Evolutionary conservation across 2,113 vertebrate genomes (phyloP), one percentile per base, ranked within the genome.

Genomic region (Regulus satrapa): DNA sequence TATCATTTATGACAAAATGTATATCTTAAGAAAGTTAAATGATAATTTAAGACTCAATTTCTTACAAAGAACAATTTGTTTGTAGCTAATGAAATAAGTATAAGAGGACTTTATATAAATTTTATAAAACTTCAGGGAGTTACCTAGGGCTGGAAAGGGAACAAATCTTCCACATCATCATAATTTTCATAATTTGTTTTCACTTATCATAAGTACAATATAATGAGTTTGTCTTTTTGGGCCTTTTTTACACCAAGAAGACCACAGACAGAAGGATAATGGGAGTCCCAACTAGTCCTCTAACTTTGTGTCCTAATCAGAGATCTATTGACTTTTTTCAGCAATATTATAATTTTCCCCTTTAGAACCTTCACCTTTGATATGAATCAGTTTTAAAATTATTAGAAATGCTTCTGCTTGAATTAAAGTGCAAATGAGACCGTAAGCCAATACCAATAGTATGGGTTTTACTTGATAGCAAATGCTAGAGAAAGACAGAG

Each of bases 131-230:
- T 81, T 75, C 13, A 63, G 36, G 20, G 9, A 41, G 5, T 23
- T 62, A 45, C 25, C 18, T 41, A 21, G 9, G 14, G 12, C 36
- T 87, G 41, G 23, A 64, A 80, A 63, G 6, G 4, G 49, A 80
- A 24, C 2, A 58, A 38, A 5, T 15, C 9, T 76, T 79, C n/a
- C 14, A 58, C 0, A 0, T 12, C 7, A 23, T 45, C 45, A 68
- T 76, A 59, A 81, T 87, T 67, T 46, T 34, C 18, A 79, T 9
- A 34, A 43, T 15, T 54, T 64, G 9, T 29, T 74, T 52, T 61
- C 2, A 3, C 43, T 72, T 72, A n/a, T 28, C 9, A 1, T 16
- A 45, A 58, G 15, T 12, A 20, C 15, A 55, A 59, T 14, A 54
- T 84, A 94, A 58, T 18, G 2, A 56, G 6, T 32, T 61, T 61